Percentiles rank a stretch among this genome's conserved stretches.
These are phyloP conservation scores for Priocnemis perturbator DNA, from an alignment of 2,888 invertebrate species.

Conservation along the genomic window DNA sequence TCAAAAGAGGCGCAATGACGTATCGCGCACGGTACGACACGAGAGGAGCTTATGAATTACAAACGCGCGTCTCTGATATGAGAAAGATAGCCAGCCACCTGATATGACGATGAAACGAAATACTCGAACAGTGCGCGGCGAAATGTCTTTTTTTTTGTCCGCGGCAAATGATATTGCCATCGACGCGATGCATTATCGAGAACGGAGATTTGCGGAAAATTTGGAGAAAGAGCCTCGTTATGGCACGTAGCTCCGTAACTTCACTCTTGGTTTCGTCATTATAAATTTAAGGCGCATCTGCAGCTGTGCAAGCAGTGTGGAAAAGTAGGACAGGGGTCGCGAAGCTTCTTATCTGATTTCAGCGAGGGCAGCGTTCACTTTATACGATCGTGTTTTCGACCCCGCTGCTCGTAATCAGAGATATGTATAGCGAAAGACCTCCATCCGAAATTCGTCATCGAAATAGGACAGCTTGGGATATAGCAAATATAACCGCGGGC, in stretches of 20 bases:
- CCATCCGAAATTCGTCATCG: slow-evolving; percentile 20
- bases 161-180: not conserved
- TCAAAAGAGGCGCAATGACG: no score
- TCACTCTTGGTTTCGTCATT: slow-evolving; percentile 44
- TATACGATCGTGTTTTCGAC: slow-evolving; percentile 30
- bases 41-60: no score
- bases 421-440: slow-evolving; percentile 24
- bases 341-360: slow-evolving; percentile 53
- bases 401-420: slow-evolving; percentile 26
- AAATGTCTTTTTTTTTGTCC: no score
- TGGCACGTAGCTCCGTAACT: slow-evolving; percentile 39
- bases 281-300: slow-evolving; percentile 55
- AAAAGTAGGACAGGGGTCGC: slow-evolving; percentile 52
- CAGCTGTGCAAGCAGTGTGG: slow-evolving; percentile 41
- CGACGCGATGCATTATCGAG: not conserved
- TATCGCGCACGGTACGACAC: no score
- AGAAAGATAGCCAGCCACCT: no score
- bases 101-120: no score
- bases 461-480: not conserved
- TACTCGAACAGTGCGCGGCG: no score
- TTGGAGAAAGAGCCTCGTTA: slow-evolving; percentile 26
- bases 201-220: not conserved
- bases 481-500: not conserved
- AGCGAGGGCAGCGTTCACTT: slow-evolving; percentile 42
- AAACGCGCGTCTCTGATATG: no score